These are phyloP conservation scores for Hylaeus volcanicus DNA, from an alignment of 1,140 invertebrate species.

Conservation along the genomic window DNA sequence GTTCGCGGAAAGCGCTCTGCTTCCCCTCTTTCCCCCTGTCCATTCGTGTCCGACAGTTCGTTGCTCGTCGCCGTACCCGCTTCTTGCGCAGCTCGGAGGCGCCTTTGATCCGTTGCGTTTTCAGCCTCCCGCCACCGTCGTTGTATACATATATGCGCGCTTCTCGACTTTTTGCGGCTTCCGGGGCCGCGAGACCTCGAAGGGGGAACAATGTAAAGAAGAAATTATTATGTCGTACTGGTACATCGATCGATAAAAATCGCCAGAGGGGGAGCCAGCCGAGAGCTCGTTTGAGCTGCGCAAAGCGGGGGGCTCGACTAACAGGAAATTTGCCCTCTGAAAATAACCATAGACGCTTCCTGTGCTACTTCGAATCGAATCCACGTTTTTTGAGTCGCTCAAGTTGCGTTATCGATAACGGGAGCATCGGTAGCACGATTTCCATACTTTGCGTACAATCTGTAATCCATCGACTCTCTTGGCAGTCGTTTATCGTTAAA, in stretches of 20 bases:
- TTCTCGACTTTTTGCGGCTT: conserved; percentile 48
- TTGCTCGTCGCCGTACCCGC: conserved; percentile 33
- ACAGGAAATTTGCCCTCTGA: background rate
- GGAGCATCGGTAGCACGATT: too few relatives aligned
- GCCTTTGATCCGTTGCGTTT: conserved; percentile 60
- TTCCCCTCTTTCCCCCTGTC: background rate
- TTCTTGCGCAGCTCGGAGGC: conserved; percentile 59
- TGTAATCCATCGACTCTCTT: too few relatives aligned
- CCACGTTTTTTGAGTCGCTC: too few relatives aligned
- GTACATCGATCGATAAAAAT: conserved; percentile 48
- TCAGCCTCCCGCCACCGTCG: conserved; percentile 11
- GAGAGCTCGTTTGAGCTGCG: background rate
- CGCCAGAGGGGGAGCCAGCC: background rate
- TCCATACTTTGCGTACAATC: too few relatives aligned
- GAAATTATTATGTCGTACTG: conserved; percentile 44
- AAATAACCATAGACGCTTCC: background rate
- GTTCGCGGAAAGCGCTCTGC: conserved; percentile 67
- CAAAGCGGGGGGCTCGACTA: background rate
- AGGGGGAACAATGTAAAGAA: conserved; percentile 38
- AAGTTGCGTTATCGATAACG: too few relatives aligned
- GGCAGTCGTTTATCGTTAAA: too few relatives aligned
- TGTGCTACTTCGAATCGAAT: too few relatives aligned
- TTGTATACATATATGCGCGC: conserved; percentile 40
- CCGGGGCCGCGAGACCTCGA: conserved; percentile 9
- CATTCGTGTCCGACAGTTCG: conserved; percentile 17